Base-by-base conservation (phyloP, 2,888 invertebrate species). In the Endomychus coccineus region DNA sequence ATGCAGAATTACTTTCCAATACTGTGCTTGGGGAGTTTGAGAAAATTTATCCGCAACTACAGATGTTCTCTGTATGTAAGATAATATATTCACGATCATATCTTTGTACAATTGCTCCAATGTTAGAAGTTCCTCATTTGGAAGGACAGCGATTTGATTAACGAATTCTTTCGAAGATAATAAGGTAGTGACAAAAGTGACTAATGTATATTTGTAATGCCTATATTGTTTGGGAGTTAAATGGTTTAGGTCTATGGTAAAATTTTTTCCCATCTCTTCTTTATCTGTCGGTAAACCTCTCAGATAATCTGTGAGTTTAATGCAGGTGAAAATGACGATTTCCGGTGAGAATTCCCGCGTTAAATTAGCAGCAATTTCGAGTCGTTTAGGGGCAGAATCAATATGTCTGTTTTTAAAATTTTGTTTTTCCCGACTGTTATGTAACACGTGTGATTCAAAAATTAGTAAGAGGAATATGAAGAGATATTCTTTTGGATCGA, bases 1-100 rank as follows among this genome's bases (percentile, higher is more conserved):
- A 57, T 86, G 82, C 9, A 85, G 63, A 63, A 91, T 73, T 0
- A 83, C 80, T 54, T 80, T 82, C 88, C 89, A 90, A 58, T 85
- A 92, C 55, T 85, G 85, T 1, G 68, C 67, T 36, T 75, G 70
- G 1, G 71, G 67, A 4, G 69, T 66, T 1, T 74, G 75, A 0
- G 73, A 67, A 36, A 74, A 70, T 24, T 74, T 71, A 45, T 84
- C 82, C 0, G 73, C 68, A 0, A 77, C 70, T 45, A 74, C 76
- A 1, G 78, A 75, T 7, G 80, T 74, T 11, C 67, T 69, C 47
- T 82, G 79, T 25, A 87, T 78, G 43, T 77, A 78, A 0, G 77
- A 71, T 4, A 88, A 63, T 2, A 79, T 70, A 48, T 75, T 75
- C 0, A 86, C 74, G 12, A 86, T 81, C 6, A 85, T 68, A 16